Evolutionary conservation across 2,888 invertebrate genomes (phyloP).

Genomic region (Smittia aterrima): DNA sequence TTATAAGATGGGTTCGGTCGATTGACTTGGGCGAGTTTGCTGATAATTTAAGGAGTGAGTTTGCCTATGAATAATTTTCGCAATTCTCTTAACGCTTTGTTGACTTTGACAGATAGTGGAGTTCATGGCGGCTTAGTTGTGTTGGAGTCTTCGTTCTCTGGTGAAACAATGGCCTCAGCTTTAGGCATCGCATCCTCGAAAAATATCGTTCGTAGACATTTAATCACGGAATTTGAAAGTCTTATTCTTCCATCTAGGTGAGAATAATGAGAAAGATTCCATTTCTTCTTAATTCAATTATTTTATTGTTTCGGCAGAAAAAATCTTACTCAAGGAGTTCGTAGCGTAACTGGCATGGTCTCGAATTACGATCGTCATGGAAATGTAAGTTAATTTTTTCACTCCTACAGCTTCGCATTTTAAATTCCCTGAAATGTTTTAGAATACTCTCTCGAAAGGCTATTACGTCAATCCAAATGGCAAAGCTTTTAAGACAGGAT

Average conservation of each 20-base stretch:
- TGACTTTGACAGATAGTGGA: conserved; percentile 69
- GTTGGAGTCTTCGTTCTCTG: conserved; percentile 88
- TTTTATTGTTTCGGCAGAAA: conserved; percentile 47
- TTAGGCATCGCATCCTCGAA: conserved; percentile 89
- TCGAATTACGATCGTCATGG: conserved; percentile 39
- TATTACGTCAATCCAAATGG: conserved; percentile 43
- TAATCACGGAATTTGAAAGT: conserved; percentile 86
- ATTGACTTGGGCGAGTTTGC: conserved; percentile 93
- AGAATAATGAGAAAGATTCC: conserved; percentile 44
- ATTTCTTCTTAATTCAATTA: not conserved
- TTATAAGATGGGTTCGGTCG: conserved; percentile 89
- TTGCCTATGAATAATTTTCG: not conserved
- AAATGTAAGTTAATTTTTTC: conserved; percentile 27
- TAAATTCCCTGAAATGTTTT: conserved; percentile 35
- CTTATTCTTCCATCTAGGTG: conserved; percentile 91
- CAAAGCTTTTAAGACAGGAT: conserved; percentile 47
- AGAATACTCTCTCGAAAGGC: conserved; percentile 52
- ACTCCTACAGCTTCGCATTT: conserved; percentile 16
- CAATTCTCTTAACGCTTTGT: not conserved
- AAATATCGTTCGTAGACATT: conserved; percentile 87
- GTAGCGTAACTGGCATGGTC: conserved; percentile 53
- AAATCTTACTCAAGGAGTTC: conserved; percentile 55
- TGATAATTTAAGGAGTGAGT: conserved; percentile 81
- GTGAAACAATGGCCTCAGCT: conserved; percentile 92
- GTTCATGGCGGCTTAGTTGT: conserved; percentile 93